Conservation (phyloP, 2,888 invertebrate species). For the Sympetrum striolatum region DNA sequence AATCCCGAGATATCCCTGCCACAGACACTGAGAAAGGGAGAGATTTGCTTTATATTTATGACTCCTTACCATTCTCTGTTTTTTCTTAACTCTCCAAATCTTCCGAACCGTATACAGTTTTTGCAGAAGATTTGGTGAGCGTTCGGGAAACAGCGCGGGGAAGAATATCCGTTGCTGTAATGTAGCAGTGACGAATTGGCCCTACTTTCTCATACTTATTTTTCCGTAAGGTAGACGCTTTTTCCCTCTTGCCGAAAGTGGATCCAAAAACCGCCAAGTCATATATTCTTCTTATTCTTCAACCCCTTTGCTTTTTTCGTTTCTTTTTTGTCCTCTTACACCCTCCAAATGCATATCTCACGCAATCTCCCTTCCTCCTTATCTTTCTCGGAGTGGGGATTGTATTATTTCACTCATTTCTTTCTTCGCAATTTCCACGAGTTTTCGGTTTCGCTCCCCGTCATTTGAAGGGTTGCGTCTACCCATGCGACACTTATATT, state of each 20-base stretch:
- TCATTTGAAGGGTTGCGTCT: background rate
- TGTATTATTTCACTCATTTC: conserved; percentile 23
- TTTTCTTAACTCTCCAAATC: background rate
- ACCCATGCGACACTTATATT: conserved; percentile 12
- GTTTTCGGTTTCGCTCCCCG: background rate
- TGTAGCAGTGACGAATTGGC: conserved; percentile 21
- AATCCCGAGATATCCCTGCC: too few relatives aligned
- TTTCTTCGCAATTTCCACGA: background rate
- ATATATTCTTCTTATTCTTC: background rate
- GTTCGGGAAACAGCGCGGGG: background rate
- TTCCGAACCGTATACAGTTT: background rate
- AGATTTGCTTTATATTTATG: too few relatives aligned
- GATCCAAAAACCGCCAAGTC: background rate
- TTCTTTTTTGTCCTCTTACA: background rate
- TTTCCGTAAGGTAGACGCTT: background rate
- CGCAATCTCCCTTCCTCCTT: background rate
- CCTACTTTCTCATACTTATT: background rate
- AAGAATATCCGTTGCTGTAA: background rate
- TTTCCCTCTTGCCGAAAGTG: background rate
- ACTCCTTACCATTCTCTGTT: background rate
- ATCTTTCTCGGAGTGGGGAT: background rate
- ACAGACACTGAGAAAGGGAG: too few relatives aligned
- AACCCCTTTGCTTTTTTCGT: background rate
- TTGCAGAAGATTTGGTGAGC: background rate
- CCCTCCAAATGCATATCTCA: background rate